Evolutionary conservation across 2,888 invertebrate genomes (phyloP).

Genomic region (Chloroclysta siterata): DNA sequence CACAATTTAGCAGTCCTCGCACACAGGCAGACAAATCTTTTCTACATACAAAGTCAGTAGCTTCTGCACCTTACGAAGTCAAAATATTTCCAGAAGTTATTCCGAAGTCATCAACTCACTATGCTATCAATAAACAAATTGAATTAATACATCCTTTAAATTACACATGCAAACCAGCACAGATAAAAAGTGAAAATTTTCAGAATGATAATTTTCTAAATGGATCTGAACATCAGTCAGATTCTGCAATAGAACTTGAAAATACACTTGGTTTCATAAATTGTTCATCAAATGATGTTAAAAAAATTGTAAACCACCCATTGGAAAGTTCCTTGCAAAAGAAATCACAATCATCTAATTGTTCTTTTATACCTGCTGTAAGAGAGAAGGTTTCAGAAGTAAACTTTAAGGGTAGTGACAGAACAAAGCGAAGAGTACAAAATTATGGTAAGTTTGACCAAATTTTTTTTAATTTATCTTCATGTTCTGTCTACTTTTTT

Average conservation of each 20-base stretch:
- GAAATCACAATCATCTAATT: conserved; percentile 5
- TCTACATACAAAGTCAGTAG: conserved; percentile 7
- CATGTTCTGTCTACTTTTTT: background rate
- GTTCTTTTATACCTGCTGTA: conserved; percentile 3
- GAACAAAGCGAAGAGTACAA: conserved; percentile 31
- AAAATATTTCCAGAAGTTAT: conserved; percentile 6
- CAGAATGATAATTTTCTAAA: background rate
- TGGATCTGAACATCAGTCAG: background rate
- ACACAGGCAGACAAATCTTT: background rate
- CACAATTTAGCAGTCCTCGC: conserved; percentile 10
- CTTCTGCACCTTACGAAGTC: background rate
- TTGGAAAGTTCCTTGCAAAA: background rate
- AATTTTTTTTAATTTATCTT: background rate
- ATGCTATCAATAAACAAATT: conserved; percentile 17
- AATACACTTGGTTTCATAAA: background rate
- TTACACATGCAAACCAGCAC: conserved; percentile 4
- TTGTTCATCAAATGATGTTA: background rate
- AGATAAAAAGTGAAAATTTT: conserved; percentile 1
- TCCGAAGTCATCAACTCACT: conserved; percentile 10
- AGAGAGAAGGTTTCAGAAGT: background rate
- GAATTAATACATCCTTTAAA: conserved; percentile 18
- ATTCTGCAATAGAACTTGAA: background rate
- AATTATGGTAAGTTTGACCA: conserved; percentile 43
- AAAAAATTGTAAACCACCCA: background rate
- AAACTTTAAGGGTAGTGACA: background rate